These are phyloP conservation scores for Xyrichtys novacula DNA, from an alignment of 2,797 vertebrate species.

Conservation along the genomic window DNA sequence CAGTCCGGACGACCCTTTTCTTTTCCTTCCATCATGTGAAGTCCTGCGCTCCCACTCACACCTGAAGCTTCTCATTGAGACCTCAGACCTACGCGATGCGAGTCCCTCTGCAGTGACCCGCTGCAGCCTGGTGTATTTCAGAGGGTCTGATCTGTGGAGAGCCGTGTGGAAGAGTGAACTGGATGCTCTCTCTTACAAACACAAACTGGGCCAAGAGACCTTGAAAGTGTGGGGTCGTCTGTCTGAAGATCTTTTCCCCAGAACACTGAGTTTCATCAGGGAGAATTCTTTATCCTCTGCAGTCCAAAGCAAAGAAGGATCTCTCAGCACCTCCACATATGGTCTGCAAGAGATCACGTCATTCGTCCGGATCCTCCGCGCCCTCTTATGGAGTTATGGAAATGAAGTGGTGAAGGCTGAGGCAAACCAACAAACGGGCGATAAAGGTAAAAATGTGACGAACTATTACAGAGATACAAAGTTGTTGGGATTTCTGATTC, in stretches of 20 bases:
- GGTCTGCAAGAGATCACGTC: slow-evolving; percentile 87
- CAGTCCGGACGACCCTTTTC: slow-evolving; percentile 61
- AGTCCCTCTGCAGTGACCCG: slow-evolving; percentile 82
- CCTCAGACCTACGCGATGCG: slow-evolving; percentile 79
- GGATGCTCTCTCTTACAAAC: slow-evolving; percentile 71
- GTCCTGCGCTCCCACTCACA: slow-evolving; percentile 55
- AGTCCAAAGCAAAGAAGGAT: slow-evolving; percentile 56
- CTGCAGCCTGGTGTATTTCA: slow-evolving; percentile 84
- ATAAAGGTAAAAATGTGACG: slow-evolving; percentile 49
- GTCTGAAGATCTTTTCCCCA: slow-evolving; percentile 84
- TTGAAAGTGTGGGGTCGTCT: slow-evolving; percentile 81
- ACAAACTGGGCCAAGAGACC: slow-evolving; percentile 73
- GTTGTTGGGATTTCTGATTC: too few species aligned
- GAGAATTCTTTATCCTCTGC: slow-evolving; percentile 68
- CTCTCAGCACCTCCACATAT: slow-evolving; percentile 23
- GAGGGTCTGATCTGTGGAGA: slow-evolving; percentile 85
- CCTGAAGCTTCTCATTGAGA: slow-evolving; percentile 86
- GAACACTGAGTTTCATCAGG: slow-evolving; percentile 77
- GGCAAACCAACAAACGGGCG: slow-evolving; percentile 12
- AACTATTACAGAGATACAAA: not conserved
- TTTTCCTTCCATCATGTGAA: slow-evolving; percentile 85
- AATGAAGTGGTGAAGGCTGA: slow-evolving; percentile 59
- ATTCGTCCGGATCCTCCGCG: slow-evolving; percentile 84
- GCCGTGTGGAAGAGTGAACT: slow-evolving; percentile 81
- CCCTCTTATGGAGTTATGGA: slow-evolving; percentile 79